These are phyloP conservation scores for Panurus biarmicus DNA, from an alignment of 2,113 vertebrate genomes.

Conservation along the genomic window DNA sequence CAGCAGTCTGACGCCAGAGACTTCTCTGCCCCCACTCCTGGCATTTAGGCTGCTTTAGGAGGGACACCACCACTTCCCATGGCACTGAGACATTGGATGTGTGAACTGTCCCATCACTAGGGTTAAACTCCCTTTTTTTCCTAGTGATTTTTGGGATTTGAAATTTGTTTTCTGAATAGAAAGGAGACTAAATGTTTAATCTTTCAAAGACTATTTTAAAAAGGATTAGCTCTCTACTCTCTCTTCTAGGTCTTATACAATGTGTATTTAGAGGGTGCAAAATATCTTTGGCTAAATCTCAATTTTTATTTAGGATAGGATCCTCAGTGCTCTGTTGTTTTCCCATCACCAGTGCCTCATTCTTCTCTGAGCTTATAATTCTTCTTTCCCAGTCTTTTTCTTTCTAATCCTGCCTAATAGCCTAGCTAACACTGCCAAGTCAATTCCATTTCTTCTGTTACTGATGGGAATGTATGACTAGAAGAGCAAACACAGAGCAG, in stretches of 20 bases:
- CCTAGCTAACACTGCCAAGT: neutral
- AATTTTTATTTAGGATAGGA: neutral
- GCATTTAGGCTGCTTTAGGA: neutral
- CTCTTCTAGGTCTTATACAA: neutral
- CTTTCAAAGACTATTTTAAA: neutral
- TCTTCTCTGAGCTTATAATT: neutral
- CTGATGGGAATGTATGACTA: neutral
- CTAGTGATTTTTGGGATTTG: neutral
- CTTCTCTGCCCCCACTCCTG: neutral
- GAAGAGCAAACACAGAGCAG: neutral
- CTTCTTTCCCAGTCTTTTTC: neutral
- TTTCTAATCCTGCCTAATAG: neutral
- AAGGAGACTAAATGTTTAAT: neutral
- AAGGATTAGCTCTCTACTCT: neutral
- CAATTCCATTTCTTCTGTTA: constrained; percentile 15
- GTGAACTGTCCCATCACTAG: neutral
- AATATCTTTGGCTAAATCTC: neutral
- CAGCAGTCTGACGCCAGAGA: neutral
- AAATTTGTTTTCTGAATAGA: neutral
- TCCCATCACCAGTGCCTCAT: neutral
- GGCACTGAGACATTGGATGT: neutral
- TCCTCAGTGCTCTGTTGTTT: neutral
- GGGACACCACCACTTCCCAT: rapidly evolving
- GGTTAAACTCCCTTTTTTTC: neutral
- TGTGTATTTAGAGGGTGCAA: neutral